phyloP scores from a whole-genome alignment of 1,140 invertebrate species.

The Charaxes varanes region DNA sequence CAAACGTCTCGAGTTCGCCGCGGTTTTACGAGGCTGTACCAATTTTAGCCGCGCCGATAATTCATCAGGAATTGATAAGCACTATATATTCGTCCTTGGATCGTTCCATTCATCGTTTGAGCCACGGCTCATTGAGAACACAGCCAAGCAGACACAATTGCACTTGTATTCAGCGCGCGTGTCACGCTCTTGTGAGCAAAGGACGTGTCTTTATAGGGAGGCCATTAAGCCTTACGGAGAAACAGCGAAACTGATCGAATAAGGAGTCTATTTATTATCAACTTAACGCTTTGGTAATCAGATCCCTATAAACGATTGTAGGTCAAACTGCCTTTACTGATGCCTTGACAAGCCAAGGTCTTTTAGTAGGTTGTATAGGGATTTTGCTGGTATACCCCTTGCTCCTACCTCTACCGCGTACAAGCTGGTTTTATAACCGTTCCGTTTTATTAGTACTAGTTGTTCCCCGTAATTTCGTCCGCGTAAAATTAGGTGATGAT shows the following conservation, averaged over 20 bases:
- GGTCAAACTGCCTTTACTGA: too few species aligned
- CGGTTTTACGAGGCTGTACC: slow-evolving; percentile 18
- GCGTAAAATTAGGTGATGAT: too few species aligned
- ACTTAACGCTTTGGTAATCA: neutral
- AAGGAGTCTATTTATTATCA: slow-evolving; percentile 1
- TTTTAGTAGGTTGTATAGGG: too few species aligned
- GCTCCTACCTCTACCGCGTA: too few species aligned
- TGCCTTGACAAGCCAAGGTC: too few species aligned
- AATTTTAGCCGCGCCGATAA: slow-evolving; percentile 16
- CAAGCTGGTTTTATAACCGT: too few species aligned
- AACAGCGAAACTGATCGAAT: slow-evolving; percentile 8
- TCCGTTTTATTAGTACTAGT: too few species aligned
- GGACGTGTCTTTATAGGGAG: slow-evolving; percentile 23
- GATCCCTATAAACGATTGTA: neutral
- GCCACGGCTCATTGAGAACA: slow-evolving; percentile 38
- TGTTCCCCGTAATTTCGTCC: too few species aligned
- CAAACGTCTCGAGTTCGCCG: slow-evolving; percentile 13
- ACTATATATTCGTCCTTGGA: slow-evolving; percentile 36
- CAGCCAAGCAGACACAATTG: slow-evolving; percentile 24
- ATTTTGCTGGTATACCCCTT: too few species aligned
- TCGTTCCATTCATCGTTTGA: slow-evolving; percentile 35
- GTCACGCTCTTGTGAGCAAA: slow-evolving; percentile 21
- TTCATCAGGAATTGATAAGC: slow-evolving; percentile 17
- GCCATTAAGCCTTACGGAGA: slow-evolving; percentile 21
- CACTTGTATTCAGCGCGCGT: slow-evolving; percentile 44